Evolutionary conservation across 1,140 invertebrate species (phyloP), one percentile per base, ranked within the genome.

Genomic region (Subanguina moxae): DNA sequence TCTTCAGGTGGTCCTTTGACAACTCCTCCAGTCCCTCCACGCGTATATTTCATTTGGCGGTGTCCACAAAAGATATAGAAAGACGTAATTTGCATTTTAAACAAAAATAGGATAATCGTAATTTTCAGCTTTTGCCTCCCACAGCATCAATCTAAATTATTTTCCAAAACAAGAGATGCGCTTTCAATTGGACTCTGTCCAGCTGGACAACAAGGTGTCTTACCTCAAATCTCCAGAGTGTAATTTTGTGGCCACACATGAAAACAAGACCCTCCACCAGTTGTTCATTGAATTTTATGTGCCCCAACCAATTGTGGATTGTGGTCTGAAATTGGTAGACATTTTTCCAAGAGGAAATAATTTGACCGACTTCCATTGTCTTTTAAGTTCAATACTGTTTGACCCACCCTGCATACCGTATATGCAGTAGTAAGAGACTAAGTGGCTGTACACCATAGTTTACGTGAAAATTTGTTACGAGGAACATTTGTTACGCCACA

Each of bases 271-370:
- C n/a, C 3, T 52, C 3, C 15, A 7, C 48, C 48, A 52, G 48
- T 25, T 52, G n/a, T 52, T 52, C 48, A 52, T 52, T 15, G n/a
- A 52, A 15, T 52, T 52, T 25, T 52, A 52, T 52, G 23, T 52
- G n/a, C 48, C 48, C 8, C 48, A 52, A 15, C 3, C n/a, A 7
- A 25, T 52, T 25, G 48, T 52, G 48, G 48, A 52, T 52, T 52
- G 48, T 52, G n/a, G 23, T 1, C n/a, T 52, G n/a, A 25, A 52
- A 7, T 52, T 52, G 48, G 48, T 52, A 52, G 32, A 11, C 11
- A 11, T 38, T 38, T 38, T n/a, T n/a, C n/a, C n/a, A n/a, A n/a
- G n/a, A n/a, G n/a, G n/a, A n/a, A n/a, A n/a, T n/a, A n/a, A n/a
- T n/a, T n/a, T n/a, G n/a, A n/a, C n/a, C n/a, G n/a, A n/a, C n/a